Base-by-base conservation (phyloP, 1,140 invertebrate species). In the Cotesia typhae region DNA sequence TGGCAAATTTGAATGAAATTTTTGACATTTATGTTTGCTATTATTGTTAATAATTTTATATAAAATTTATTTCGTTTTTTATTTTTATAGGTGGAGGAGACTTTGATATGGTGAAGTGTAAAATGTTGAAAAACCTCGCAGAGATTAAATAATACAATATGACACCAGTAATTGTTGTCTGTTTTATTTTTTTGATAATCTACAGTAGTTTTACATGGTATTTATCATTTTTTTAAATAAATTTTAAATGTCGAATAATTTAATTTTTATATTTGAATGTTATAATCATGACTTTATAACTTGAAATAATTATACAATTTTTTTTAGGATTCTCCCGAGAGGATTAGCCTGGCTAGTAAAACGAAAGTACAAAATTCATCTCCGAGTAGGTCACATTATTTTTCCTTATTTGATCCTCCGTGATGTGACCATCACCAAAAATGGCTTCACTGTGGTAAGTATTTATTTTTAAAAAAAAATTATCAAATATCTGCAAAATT, bases 371-470 rank as follows among this genome's bases (percentile, higher is more conserved):
- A 90, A 90, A 80, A 89, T 92, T 67, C 88, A 91, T 77, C 82
- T 92, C 35, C 89, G 89, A 75, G 91, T 93, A 57, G 92, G 92
- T 3, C 88, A 90, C 70, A 90, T 93, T 74, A 89, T 90, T 6
- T 83, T 94, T 37, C 90, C 91, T 53, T 92, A 91, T 80, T 89
- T 92, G 75, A 90, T 89, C 61, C 82, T 92, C 2, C 88, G 90
- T 77, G 91, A 93, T 85, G 90, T 93, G 3, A 89, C 89, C 72
- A 84, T 92, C 64, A 87, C 89, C 1, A 91, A 91, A 83, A 91
- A 90, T 88, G 91, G 91, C 9, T 90, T 92, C 70, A 89, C 88
- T 55, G 85, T 93, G 75, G 92, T 93, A 88, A 90, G 90, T 89
- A 72, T 72, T 38, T 12, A 65, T 6, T 51, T 66, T 0, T 2